phyloP scores from a whole-genome alignment of 2,113 vertebrate genomes.

The Chitala chitala region DNA sequence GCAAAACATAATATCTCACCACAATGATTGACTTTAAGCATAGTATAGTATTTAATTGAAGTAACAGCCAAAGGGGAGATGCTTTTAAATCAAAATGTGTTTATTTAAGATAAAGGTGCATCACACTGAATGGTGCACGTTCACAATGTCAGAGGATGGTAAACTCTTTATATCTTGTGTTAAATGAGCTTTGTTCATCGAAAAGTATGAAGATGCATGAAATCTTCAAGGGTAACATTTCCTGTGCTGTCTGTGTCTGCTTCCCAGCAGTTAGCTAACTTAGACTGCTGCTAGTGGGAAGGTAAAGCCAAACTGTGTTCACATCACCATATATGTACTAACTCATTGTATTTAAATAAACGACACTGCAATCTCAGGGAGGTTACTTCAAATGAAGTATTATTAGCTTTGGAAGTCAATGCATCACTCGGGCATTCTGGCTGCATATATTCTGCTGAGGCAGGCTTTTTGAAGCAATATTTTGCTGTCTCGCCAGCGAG shows the following conservation, averaged over 20 bases:
- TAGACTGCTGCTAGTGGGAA: not conserved
- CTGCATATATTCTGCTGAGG: slow-evolving; percentile 9
- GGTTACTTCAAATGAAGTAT: slow-evolving; percentile 28
- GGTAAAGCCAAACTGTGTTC: not conserved
- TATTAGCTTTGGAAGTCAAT: slow-evolving; percentile 24
- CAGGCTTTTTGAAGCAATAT: slow-evolving; percentile 6
- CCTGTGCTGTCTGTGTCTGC: not conserved
- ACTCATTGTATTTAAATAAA: slow-evolving; percentile 33
- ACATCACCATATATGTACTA: slow-evolving; percentile 22
- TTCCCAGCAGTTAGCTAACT: not conserved
- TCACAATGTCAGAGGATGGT: not conserved
- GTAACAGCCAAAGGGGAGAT: slow-evolving; percentile 22
- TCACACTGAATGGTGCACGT: not conserved
- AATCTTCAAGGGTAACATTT: not conserved
- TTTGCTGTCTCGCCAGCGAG: slow-evolving; percentile 20
- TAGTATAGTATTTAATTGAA: slow-evolving; percentile 34
- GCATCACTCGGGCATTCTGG: slow-evolving; percentile 2
- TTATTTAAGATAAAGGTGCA: slow-evolving; percentile 19
- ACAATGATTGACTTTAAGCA: slow-evolving; percentile 25
- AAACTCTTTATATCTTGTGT: not conserved
- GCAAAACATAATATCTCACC: slow-evolving; percentile 30
- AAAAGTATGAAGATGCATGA: not conserved
- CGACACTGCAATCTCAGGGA: slow-evolving; percentile 13
- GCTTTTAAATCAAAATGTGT: slow-evolving; percentile 29
- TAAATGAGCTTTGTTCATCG: not conserved